phyloP scores from a whole-genome alignment of 2,797 vertebrate species.

The Dendrocincla fuliginosa region DNA sequence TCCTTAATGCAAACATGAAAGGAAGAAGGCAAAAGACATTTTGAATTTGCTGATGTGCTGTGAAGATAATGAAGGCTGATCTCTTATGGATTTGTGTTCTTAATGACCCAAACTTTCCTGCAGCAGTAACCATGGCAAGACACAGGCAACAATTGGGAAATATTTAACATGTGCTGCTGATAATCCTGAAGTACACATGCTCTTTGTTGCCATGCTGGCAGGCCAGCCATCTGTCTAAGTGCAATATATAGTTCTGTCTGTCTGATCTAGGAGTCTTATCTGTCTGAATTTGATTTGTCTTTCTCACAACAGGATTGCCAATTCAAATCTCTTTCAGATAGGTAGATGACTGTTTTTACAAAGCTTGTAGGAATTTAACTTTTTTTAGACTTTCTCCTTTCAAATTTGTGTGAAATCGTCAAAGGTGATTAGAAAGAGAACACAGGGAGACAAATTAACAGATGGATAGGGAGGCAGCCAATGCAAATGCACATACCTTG shows the following conservation, averaged over 20 bases:
- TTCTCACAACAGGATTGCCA: background rate
- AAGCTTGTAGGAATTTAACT: background rate
- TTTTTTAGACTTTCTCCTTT: slow-evolving; percentile 5
- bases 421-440: slow-evolving; percentile 27
- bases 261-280: slow-evolving; percentile 23
- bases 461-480: background rate
- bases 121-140: background rate
- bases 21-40: background rate
- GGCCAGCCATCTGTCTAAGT: slow-evolving; percentile 29
- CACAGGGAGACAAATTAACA: background rate
- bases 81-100: background rate
- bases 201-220: slow-evolving; percentile 27
- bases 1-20: background rate
- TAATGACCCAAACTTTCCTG: background rate
- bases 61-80: background rate
- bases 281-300: slow-evolving; percentile 27
- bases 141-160: background rate
- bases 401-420: background rate
- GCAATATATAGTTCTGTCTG: slow-evolving; percentile 31
- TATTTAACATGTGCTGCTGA: background rate
- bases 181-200: slow-evolving; percentile 6
- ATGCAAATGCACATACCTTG: background rate
- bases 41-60: background rate
- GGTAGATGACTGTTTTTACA: slow-evolving; percentile 29
- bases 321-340: background rate